These are phyloP conservation scores for Dasypolia templi DNA, from an alignment of 2,888 invertebrate genomes.

Conservation along the genomic window DNA sequence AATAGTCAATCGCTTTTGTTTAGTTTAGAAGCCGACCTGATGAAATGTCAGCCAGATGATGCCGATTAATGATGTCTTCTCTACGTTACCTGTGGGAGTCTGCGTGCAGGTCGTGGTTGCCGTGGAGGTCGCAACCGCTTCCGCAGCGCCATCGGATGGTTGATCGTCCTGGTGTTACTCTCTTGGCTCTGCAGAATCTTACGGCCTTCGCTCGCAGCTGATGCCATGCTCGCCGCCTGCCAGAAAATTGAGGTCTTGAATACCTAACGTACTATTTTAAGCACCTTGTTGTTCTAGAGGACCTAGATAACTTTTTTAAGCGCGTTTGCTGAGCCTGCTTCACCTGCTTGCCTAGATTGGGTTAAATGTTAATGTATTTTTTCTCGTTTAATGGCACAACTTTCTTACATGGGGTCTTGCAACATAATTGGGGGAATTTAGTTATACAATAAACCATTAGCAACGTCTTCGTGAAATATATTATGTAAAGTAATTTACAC, in stretches of 20 bases:
- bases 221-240: constrained; percentile 91
- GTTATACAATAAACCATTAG: background rate
- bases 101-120: constrained; percentile 83
- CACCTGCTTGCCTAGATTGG: background rate
- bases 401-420: background rate
- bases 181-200: constrained; percentile 86
- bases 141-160: constrained; percentile 86
- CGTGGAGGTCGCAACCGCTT: constrained; percentile 83
- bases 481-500: background rate
- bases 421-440: background rate
- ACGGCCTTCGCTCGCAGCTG: constrained; percentile 89
- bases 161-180: constrained; percentile 85
- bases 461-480: background rate
- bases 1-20: background rate
- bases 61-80: too few species aligned
- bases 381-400: background rate
- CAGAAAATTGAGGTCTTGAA: constrained; percentile 17
- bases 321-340: background rate
- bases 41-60: background rate
- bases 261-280: background rate
- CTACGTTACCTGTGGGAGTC: constrained; percentile 89
- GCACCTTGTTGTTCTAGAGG: background rate
- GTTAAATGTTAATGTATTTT: background rate
- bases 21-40: background rate
- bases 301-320: too few species aligned